Conservation (phyloP, 2,113 vertebrate species). For the Morphnarchus princeps region DNA sequence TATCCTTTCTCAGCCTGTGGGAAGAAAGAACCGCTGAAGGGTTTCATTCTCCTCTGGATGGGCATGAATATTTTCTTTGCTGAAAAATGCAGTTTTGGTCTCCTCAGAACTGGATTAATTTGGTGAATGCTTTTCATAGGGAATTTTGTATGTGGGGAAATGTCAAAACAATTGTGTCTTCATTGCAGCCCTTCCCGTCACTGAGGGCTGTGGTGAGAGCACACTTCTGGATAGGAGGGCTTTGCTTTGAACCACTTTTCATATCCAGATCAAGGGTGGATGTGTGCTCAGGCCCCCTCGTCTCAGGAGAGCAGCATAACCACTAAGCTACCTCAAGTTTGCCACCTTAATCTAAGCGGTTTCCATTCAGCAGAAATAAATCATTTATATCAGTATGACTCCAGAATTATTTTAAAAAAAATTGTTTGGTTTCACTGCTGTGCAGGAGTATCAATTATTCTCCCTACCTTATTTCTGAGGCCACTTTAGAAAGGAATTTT, state of each 20-base stretch:
- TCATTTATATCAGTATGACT: conserved; percentile 29
- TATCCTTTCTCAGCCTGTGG: background rate
- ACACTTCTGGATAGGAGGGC: background rate
- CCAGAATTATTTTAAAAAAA: conserved; percentile 23
- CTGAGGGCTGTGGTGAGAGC: conserved; percentile 10
- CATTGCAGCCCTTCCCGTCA: background rate
- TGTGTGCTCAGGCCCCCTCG: background rate
- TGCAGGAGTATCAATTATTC: background rate
- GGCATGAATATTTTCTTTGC: conserved; percentile 13
- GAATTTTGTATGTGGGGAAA: background rate
- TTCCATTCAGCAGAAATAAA: conserved; percentile 50
- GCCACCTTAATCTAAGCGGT: conserved; percentile 59
- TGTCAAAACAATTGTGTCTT: conserved; percentile 36
- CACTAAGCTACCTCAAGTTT: conserved; percentile 51
- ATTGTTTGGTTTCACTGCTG: conserved; percentile 9
- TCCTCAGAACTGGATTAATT: conserved; percentile 7
- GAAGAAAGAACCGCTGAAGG: conserved; percentile 23
- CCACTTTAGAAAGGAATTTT: conserved; percentile 9
- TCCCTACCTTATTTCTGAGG: background rate
- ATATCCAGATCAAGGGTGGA: background rate
- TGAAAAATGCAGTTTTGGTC: conserved; percentile 43
- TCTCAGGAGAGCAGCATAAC: conserved; percentile 44
- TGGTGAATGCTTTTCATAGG: background rate
- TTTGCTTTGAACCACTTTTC: conserved; percentile 31
- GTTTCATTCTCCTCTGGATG: conserved; percentile 19